Base-by-base conservation (phyloP, 2,797 vertebrate species). In the Uromys caudimaculatus region DNA sequence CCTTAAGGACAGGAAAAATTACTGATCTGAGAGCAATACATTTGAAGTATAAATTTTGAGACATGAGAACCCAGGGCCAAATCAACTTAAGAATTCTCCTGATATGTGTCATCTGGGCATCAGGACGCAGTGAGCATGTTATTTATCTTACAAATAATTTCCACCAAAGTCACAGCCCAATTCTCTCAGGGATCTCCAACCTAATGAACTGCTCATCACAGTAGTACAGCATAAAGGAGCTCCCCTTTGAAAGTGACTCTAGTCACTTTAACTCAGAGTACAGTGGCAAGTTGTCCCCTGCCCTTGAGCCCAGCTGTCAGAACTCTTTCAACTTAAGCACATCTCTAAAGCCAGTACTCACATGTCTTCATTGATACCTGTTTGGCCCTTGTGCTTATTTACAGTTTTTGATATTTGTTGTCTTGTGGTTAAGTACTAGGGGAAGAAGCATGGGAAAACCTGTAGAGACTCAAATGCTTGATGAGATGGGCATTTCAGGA, bases 261-360 rank as follows among this genome's bases (percentile, higher is more conserved):
- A 90, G 89, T 94, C 71, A 77, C 64, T 93, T 95, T 54, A 96
- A 87, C 27, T 95, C 75, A 94, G 87, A 62, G 76, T 90, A 95
- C 21, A 88, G 6, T 69, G 79, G 84, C 87, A 94, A 85, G 58
- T 41, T 77, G 52, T 83, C 52, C 10, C 2, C 56, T 89, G 69
- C 47, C 67, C 94, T 62, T 44, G 8, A 79, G n/a, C 16, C 60
- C 67, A 4, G 54, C 73, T 95, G 81, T 95, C 87, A 89, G 79
- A 93, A 89, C 19, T 14, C 19, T 81, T 97, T 96, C 91, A 90
- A 13, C 23, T 56, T 77, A 79, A 89, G 50, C 47, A 58, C 44
- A 85, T 64, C 38, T 24, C 41, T 41, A 35, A 67, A 91, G 35
- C 44, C 54, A 47, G 38, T 21, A 79, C 3, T n/a, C 23, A 10